These are phyloP conservation scores for Pseudolycoriella hygida DNA, from an alignment of 2,888 invertebrate genomes.

Conservation along the genomic window DNA sequence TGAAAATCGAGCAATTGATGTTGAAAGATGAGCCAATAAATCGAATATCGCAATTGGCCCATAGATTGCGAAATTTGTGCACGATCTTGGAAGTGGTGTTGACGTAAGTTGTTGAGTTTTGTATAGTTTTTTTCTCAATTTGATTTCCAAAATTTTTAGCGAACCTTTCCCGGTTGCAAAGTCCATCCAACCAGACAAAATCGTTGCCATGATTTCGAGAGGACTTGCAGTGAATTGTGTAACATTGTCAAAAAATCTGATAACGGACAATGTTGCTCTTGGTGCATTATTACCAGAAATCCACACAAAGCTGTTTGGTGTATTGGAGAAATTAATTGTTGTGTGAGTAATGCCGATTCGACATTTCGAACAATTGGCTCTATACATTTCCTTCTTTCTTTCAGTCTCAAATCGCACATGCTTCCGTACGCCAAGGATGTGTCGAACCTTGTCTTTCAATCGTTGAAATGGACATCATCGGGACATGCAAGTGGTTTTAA, in stretches of 20 bases:
- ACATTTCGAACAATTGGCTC: not conserved
- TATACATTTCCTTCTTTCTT: slow-evolving; percentile 10
- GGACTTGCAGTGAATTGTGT: slow-evolving; percentile 18
- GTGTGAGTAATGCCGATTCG: slow-evolving; percentile 13
- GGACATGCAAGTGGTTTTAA: slow-evolving; percentile 14
- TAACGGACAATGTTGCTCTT: slow-evolving; percentile 18
- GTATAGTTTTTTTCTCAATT: slow-evolving; percentile 12
- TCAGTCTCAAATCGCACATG: slow-evolving; percentile 14
- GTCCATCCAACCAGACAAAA: slow-evolving; percentile 15
- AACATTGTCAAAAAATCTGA: slow-evolving; percentile 16
- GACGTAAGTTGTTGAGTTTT: slow-evolving; percentile 5
- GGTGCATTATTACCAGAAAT: slow-evolving; percentile 17
- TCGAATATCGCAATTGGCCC: slow-evolving; percentile 15
- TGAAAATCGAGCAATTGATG: slow-evolving; percentile 10
- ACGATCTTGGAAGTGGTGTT: slow-evolving; percentile 12
- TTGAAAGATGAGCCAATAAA: slow-evolving; percentile 16
- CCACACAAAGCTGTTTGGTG: slow-evolving; percentile 15
- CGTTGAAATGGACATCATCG: slow-evolving; percentile 18
- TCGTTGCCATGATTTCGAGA: slow-evolving; percentile 17
- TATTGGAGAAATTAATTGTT: slow-evolving; percentile 16
- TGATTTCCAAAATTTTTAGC: slow-evolving; percentile 16
- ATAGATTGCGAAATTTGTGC: slow-evolving; percentile 15
- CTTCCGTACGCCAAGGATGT: slow-evolving; percentile 15
- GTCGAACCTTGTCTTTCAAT: slow-evolving; percentile 15
- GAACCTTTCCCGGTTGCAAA: slow-evolving; percentile 21